Evolutionary conservation across 2,888 invertebrate species (phyloP), one percentile per base, ranked within the genome.

Genomic region (Philaethria dido): DNA sequence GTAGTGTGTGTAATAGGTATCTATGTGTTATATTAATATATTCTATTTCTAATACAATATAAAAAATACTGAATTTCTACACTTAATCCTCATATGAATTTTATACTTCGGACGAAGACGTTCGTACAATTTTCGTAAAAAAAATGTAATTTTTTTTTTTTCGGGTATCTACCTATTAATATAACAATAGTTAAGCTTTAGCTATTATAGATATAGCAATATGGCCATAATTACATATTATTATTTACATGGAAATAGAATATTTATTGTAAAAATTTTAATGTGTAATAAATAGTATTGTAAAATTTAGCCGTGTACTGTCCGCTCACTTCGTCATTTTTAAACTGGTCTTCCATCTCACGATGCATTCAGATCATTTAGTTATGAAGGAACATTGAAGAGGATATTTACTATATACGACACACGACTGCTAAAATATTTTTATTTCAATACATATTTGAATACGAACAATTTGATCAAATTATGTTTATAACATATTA

Each of bases 361-460:
- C 72, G 72, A 73, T 70, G 70, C 67, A 71, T 73, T 79, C 76
- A 73, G 77, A 80, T 82, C 67, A 66, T 78, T 80, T 78, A 82
- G 82, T 83, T 86, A 79, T 83, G 79, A 73, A 75, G 79, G 73
- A 75, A 74, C 79, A 80, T 80, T 62, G 63, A 67, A 62, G 8
- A 39, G 33, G 22, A 57, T 39, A 39, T 63, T 72, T 68, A 39
- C 18, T 36, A 20, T 16, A n/a, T 2, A 52, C 69, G 74, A 66
- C 14, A 45, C 18, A 33, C 18, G 36, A 62, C 55, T 65, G 5
- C 3, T 16, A 3, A 29, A 29, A 16, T n/a, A n/a, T 45, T 3
- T 45, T n/a, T 9, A 50, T 13, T 8, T 1, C 8, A 9, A 8
- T 8, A n/a, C n/a, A 25, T 3, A n/a, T 50, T 25, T 55, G 9